A percentile compares a stretch with the other conserved stretches of the same genome.
Conservation (phyloP, 2,113 vertebrate genomes). For the Chionis minor region DNA sequence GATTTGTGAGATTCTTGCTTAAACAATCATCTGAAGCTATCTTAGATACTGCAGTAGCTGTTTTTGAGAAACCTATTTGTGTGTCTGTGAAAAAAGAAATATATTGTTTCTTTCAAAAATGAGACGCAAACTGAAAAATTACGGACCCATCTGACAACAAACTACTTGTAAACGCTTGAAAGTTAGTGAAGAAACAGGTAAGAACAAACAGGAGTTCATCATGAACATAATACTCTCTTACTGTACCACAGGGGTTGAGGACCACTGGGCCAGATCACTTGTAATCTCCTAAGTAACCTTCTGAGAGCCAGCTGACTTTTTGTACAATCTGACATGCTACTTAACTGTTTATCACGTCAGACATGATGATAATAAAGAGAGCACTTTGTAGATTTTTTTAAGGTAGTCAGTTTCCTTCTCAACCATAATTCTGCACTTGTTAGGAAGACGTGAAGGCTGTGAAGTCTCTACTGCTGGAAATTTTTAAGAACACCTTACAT, state of each 20-base stretch:
- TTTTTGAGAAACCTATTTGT: no score
- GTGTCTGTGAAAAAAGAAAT: no score
- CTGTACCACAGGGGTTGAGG: not conserved
- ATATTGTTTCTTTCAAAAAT: no score
- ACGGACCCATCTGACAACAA: no score
- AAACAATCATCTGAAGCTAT: no score
- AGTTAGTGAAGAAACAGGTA: no score
- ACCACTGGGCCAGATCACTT: not conserved
- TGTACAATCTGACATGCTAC: not conserved
- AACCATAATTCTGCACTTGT: not conserved
- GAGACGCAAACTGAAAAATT: no score
- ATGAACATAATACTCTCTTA: no score
- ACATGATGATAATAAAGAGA: not conserved
- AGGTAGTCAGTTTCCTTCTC: not conserved
- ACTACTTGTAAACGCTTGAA: no score
- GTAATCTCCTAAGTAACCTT: not conserved
- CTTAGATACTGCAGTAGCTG: no score
- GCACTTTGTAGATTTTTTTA: not conserved
- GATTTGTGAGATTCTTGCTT: no score
- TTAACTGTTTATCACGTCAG: not conserved
- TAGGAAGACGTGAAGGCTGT: not conserved
- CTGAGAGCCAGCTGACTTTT: not conserved
- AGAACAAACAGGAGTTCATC: no score
- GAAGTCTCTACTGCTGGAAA: not conserved
- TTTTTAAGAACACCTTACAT: not conserved